Base-by-base conservation (phyloP, 92 coral and sea anemone genomes). In the Epizoanthus ramosus region DNA sequence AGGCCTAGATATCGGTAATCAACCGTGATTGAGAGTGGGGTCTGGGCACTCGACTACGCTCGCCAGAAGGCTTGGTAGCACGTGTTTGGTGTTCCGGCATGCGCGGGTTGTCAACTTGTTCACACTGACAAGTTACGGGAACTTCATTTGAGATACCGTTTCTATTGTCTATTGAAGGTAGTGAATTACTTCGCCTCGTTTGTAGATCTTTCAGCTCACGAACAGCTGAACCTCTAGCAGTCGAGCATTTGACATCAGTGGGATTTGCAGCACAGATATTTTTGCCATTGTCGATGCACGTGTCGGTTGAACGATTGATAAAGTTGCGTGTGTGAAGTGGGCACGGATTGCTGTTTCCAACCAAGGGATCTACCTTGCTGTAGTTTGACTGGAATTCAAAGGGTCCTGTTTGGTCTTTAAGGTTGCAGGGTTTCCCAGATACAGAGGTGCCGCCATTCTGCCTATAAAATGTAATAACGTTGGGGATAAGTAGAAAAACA, bases 11-110 rank as follows among this genome's bases (percentile, higher is more conserved):
- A 24, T 74, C 43, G 19, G 65, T 77, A 14, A 74, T 74, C 23
- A 77, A 19, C 33, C 63, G 52, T 74, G 63, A 74, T 33, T 74
- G 28, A 12, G 79, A 74, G 79, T 28, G 79, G 10, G 79, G 79
- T 16, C 65, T 74, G 10, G 52, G 47, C 2, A 63, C 50, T 47
- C 79, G 79, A 56, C 41, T 74, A 13, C 63, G 61, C 57, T 28
- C 79, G 24, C 21, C 33, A 43, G 63, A 63, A 24, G 64, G 61
- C 79, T 16, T 52, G 50, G 15, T 74, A 41, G 31, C 16, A 74
- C 24, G 19, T 67, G 50, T 21, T 1, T 5, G 31, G 35, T n/a
- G 43, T 41, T 28, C 10, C 50, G 2, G 17, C 6, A 21, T 39
- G 70, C 71, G 58, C 14, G 71, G 71, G 18, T 7, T n/a, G 41